These are phyloP conservation scores for Sternotherus odoratus DNA, from an alignment of 2,797 vertebrate genomes.

Conservation along the genomic window DNA sequence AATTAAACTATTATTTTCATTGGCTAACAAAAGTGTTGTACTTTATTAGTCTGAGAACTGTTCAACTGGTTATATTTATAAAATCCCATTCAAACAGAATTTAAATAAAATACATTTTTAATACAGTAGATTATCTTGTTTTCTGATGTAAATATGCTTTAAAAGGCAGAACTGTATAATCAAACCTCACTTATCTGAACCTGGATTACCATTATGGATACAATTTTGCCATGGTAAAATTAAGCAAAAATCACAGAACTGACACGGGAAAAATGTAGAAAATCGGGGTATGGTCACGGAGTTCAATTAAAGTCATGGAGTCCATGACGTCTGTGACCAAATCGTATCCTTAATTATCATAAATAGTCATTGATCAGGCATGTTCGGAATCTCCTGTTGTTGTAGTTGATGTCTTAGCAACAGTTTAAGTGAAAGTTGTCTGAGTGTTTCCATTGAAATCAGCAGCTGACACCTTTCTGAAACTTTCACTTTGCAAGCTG, in stretches of 20 bases:
- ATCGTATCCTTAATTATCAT: background rate
- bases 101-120: background rate
- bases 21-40: background rate
- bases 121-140: background rate
- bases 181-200: background rate
- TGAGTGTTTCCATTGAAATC: too few species aligned
- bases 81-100: background rate
- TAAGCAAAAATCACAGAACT: too few species aligned
- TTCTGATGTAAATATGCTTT: constrained; percentile 5
- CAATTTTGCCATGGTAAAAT: too few species aligned
- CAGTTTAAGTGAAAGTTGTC: background rate
- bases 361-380: background rate
- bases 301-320: too few species aligned
- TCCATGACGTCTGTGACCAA: too few species aligned
- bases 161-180: constrained; percentile 3
- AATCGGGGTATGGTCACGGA: too few species aligned
- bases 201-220: background rate
- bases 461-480: too few species aligned
- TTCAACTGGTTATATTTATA: background rate
- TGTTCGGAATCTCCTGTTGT: background rate
- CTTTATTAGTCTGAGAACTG: background rate
- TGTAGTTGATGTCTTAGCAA: background rate
- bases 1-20: background rate
- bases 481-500: background rate
- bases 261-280: too few species aligned